A percentile compares a stretch with the other conserved stretches of the same genome.
phyloP scores from a whole-genome alignment of 2,113 vertebrate genomes.

The Sinocyclocheilus anophthalmus region DNA sequence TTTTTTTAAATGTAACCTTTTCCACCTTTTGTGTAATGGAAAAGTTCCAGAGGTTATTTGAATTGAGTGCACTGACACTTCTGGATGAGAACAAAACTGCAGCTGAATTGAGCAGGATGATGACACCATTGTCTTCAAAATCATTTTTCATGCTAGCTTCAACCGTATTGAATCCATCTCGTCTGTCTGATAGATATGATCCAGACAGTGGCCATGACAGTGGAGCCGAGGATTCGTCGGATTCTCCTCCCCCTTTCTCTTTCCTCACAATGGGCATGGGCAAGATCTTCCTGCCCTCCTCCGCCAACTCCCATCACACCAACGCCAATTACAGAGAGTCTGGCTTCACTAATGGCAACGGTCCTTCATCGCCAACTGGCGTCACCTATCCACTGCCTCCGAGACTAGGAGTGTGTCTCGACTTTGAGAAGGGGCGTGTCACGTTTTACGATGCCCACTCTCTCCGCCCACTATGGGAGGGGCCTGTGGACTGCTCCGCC shows the following conservation, averaged over 20 bases:
- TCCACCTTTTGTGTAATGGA: too few species aligned
- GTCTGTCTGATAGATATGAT: constrained; percentile 80
- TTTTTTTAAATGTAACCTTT: too few species aligned
- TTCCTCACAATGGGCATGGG: constrained; percentile 99
- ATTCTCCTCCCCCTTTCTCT: constrained; percentile 86
- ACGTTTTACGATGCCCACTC: constrained; percentile 94
- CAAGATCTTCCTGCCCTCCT: constrained; percentile 84
- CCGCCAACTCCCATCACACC: constrained; percentile 64
- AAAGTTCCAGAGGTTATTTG: too few species aligned
- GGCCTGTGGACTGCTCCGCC: constrained; percentile 91
- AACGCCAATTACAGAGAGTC: constrained; percentile 66
- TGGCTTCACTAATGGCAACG: constrained; percentile 69
- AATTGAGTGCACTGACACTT: too few species aligned
- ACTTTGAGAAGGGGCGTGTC: constrained; percentile 93
- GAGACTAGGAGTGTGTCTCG: constrained; percentile 93
- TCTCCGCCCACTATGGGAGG: constrained; percentile 90
- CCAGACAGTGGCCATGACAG: constrained; percentile 96
- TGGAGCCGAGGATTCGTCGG: constrained; percentile 87
- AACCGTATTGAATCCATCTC: not conserved
- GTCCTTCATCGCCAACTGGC: constrained; percentile 72
- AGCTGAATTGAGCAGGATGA: too few species aligned
- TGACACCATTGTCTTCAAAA: too few species aligned
- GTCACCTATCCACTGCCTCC: constrained; percentile 91
- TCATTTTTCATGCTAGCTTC: not conserved
- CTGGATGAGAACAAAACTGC: too few species aligned